phyloP scores from a whole-genome alignment of 2,888 invertebrate species.

The Drosophila tanythrix region DNA sequence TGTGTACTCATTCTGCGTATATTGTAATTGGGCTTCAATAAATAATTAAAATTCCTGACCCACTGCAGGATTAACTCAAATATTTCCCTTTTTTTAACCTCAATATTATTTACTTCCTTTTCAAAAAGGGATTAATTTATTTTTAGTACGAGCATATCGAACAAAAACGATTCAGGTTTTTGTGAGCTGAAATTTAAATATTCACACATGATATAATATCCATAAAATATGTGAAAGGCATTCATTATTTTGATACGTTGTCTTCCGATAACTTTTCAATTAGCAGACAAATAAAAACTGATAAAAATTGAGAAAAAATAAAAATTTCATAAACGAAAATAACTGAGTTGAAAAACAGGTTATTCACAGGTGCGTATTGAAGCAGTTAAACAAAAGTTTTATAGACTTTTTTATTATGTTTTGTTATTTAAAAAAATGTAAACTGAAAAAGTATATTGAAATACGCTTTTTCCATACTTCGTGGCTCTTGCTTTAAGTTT shows the following conservation, averaged over 20 bases:
- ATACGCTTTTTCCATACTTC: conserved; percentile 19
- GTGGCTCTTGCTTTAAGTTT: conserved; percentile 19
- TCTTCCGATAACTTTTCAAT: conserved; percentile 2
- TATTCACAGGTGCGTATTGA: background rate
- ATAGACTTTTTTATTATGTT: conserved; percentile 1
- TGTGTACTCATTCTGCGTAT: background rate
- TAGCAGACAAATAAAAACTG: background rate
- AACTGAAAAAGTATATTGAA: background rate
- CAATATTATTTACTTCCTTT: background rate
- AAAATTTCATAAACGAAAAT: conserved; percentile 9
- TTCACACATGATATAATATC: no score
- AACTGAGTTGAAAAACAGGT: conserved; percentile 9
- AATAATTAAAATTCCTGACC: background rate
- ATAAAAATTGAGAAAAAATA: background rate
- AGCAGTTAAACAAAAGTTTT: background rate
- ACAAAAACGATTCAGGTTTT: background rate
- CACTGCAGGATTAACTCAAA: background rate
- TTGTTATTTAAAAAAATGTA: conserved; percentile 12
- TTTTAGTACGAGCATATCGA: background rate
- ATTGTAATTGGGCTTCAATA: background rate
- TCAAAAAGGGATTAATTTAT: background rate
- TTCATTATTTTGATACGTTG: background rate
- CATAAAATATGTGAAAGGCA: background rate
- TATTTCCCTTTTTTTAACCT: background rate
- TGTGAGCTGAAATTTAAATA: background rate